These are phyloP conservation scores for Poecile atricapillus DNA, from an alignment of 2,113 vertebrate species.

Conservation along the genomic window DNA sequence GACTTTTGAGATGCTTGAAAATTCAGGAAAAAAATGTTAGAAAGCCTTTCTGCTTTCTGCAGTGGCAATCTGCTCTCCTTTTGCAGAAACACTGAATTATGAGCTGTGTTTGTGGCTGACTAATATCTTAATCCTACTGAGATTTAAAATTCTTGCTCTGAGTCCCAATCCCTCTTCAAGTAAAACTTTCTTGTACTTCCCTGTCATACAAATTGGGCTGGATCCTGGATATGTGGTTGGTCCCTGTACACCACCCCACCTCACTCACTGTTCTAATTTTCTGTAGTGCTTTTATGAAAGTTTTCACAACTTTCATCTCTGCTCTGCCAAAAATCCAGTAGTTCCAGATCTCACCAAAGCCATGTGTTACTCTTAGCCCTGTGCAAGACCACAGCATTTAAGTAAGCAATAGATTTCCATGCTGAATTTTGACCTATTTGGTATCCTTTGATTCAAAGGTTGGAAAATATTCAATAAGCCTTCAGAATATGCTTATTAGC, in stretches of 20 bases:
- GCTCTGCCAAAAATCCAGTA: background rate
- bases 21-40: background rate
- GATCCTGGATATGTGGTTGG: background rate
- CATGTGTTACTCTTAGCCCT: background rate
- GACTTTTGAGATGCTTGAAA: background rate
- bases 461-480: background rate
- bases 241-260: background rate
- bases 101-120: background rate
- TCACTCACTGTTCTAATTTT: background rate
- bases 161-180: background rate
- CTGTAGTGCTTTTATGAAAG: background rate
- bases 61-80: background rate
- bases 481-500: background rate
- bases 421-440: background rate
- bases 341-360: background rate
- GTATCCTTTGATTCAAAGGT: background rate
- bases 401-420: background rate
- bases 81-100: background rate
- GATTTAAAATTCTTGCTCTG: background rate
- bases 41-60: background rate
- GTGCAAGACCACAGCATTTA: background rate
- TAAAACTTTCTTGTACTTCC: background rate
- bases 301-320: background rate
- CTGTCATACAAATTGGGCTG: background rate
- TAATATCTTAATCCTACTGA: slow-evolving; percentile 4